Evolutionary conservation across 2,797 vertebrate species (phyloP), one percentile per base, ranked within the genome.

Genomic region (Gymnopithys bicolor): DNA sequence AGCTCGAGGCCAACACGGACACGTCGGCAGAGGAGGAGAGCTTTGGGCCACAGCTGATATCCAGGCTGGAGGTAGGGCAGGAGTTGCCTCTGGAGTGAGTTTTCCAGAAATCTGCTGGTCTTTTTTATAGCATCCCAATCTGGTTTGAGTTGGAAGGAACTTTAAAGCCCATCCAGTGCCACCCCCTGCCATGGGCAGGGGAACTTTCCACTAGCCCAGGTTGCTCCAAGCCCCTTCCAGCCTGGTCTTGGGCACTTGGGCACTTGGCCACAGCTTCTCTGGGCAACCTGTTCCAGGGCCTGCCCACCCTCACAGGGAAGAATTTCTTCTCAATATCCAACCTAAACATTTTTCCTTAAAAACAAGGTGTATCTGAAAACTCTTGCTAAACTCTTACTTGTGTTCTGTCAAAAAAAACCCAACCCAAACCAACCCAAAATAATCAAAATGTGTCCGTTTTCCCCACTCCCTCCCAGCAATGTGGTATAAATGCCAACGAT

Each of bases 401-500:
- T 19, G 22, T 53, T 53, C 7, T 60, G 10, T n/a, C 16, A 22
- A 22, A 56, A 55, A 48, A 10, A 13, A 4, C 0, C 37, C 12
- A 37, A 37, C 37, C 6, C 12, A 39, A 22, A 5, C 6, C 17
- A 32, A 10, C 7, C 70, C 46, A 51, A 32, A 2, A 41, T 32
- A 62, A 41, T 0, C 3, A 13, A n/a, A 9, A 45, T 0, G 0
- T 49, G 33, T 59, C 35, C 11, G 37, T 73, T 67, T 71, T 7
- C 27, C 7, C n/a, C 10, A 6, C 39, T 94, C 24, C 48, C 19
- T 53, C 81, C n/a, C 96, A 99, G 99, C 99, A 99, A 98, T 98
- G 98, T 97, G 99, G 99, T 15, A 98, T 99, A 96, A 98, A 98
- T 94, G 98, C 98, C 68, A 99, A 99, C 41, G 99, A 99, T 92